Percentiles rank a stretch among this genome's conserved stretches.
Evolutionary conservation across 2,888 invertebrate genomes (phyloP).

Genomic region (Drosophila heteroneura): DNA sequence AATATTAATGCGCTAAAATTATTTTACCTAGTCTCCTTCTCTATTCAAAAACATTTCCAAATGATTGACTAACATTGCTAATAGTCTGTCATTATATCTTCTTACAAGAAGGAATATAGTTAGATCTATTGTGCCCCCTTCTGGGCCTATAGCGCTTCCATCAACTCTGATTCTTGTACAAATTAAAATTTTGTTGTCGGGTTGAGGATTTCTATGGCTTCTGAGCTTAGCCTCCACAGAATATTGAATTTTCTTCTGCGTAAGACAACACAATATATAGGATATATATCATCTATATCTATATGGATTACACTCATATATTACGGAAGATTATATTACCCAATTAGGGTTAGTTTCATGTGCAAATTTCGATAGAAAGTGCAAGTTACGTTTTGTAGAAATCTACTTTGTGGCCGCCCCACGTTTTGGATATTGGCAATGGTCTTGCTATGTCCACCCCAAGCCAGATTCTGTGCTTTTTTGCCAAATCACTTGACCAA

Average conservation of each 20-base stretch:
- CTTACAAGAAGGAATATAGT: background rate
- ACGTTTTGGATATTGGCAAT: slow-evolving; percentile 31
- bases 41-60: background rate
- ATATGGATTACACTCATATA: background rate
- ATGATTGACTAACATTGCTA: background rate
- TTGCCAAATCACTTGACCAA: slow-evolving; percentile 85
- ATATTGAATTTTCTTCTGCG: background rate
- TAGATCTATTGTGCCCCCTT: background rate
- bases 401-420: background rate
- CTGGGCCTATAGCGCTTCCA: background rate
- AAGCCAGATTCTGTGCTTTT: slow-evolving; percentile 50
- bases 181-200: background rate
- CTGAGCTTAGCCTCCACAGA: background rate
- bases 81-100: background rate
- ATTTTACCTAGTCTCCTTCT: background rate
- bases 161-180: background rate
- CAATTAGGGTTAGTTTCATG: background rate
- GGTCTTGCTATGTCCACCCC: slow-evolving; percentile 23
- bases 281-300: background rate
- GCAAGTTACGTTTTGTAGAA: background rate
- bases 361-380: background rate
- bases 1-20: too few species aligned
- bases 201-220: background rate
- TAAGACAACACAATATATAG: too few species aligned
- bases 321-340: background rate